Evolutionary conservation across 1,140 invertebrate species (phyloP).

Genomic region (Papilio xuthus): DNA sequence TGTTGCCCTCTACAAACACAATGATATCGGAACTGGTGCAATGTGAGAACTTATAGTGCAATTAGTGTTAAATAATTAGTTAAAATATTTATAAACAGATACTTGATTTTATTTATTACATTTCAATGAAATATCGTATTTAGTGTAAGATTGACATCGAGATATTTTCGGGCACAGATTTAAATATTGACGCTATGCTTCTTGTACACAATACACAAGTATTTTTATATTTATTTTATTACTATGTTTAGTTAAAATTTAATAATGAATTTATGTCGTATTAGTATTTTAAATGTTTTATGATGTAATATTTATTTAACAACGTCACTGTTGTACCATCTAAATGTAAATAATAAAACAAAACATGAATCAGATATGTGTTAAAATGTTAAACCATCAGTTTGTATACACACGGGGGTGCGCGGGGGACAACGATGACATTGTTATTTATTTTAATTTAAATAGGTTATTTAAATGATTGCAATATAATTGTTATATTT

Average conservation of each 20-base stretch:
- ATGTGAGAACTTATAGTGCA: slow-evolving; percentile 5
- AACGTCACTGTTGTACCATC: too few relatives aligned
- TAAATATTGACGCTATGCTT: neutral
- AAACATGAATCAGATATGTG: too few relatives aligned
- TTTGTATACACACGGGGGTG: too few relatives aligned
- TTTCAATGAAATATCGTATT: neutral
- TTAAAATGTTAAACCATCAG: too few relatives aligned
- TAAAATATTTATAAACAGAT: slow-evolving; percentile 11
- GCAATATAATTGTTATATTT: slow-evolving; percentile 1
- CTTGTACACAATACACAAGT: neutral
- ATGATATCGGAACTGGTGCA: slow-evolving; percentile 8
- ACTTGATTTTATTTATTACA: slow-evolving; percentile 6
- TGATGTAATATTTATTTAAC: too few relatives aligned
- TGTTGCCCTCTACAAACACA: neutral
- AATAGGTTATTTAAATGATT: neutral
- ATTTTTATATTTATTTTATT: neutral
- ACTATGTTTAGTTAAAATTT: neutral
- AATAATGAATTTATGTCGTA: neutral
- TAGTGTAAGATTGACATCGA: neutral
- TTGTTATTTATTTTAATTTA: slow-evolving; percentile 1
- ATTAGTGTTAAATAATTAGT: neutral
- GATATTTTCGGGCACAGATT: neutral
- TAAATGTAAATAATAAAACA: too few relatives aligned
- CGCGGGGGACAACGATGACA: neutral
- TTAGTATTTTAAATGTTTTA: neutral